Evolutionary conservation across 1,140 invertebrate species (phyloP), one percentile per base, ranked within the genome.

Genomic region (fruit fly (Drosophila melanogaster)): DNA sequence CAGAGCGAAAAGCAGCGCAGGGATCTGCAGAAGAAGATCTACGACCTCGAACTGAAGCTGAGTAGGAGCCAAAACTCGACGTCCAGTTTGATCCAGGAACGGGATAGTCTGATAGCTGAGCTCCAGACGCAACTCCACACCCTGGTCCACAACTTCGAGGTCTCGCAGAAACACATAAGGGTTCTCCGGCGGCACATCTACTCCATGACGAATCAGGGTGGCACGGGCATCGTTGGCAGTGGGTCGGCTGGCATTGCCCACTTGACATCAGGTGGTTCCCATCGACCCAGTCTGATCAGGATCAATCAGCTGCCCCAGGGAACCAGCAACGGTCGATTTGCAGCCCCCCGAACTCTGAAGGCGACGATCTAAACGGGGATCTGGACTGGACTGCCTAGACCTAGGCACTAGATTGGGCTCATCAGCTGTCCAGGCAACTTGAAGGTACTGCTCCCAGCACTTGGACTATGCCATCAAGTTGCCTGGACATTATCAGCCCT

Each of bases 111-210:
- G 0, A 92, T 92, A 41, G 81, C 90, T 17, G 90, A 92, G 58
- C 61, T 92, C 14, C 90, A 92, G 50, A 77, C 80, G 0, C 90
- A 92, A 26, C 67, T 92, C 8, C 91, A 91, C 24, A 92, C 84
- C 5, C 43, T 92, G 37, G 90, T 92, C 10, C 90, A 92, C 54
- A 91, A 92, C 22, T 92, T 92, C 19, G 90, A 92, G 62, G 83
- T 92, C 2, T 91, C 90, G 0, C 90, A 91, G 69, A 92, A 92
- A 37, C 90, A 92, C 51, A 92, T 92, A 37, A 75, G 90, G 1
- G 81, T 92, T 0, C 75, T 92, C 1, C 72, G 90, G 0, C 69
- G 81, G 4, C 90, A 91, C 43, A 91, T 91, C 30, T 91, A 91
- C 30, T 79, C 83, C 30, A 91, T 91, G 90, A 90, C 85, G 12